Evolutionary conservation across 2,797 vertebrate species (phyloP), one percentile per base, ranked within the genome.

Genomic region (Hyperoplus lanceolatus): DNA sequence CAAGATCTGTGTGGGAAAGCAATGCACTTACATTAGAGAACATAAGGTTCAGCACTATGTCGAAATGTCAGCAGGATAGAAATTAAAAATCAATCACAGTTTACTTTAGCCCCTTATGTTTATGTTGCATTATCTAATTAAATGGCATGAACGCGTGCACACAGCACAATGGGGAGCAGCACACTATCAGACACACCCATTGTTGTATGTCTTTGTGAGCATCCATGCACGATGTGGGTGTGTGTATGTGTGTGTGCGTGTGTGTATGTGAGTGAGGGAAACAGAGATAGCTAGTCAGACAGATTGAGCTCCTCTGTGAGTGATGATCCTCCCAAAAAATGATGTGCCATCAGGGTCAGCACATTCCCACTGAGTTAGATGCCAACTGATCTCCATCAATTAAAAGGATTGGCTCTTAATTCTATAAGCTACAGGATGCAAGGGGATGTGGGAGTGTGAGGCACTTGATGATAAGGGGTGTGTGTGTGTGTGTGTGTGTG

Each of bases 391-490:
- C 72, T 88, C 65, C 61, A 73, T 88, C 90, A 86, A 93, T 93
- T 92, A 92, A 78, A 53, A 79, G 76, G 87, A 94, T 89, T 91
- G 85, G 82, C 84, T 92, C 77, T 90, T 88, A 87, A 93, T 89
- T 91, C 85, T 81, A 70, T 84, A 75, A 85, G 71, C 82, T 69
- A 59, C 70, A 58, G 64, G 55, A 79, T 58, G 73, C 12, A 18
- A 58, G 70, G 77, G 56, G 87, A 65, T 21, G 79, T 53, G 81
- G 76, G 73, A 65, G 83, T 43, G 67, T 65, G 77, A 57, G 61
- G 68, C 69, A 29, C 63, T 67, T 50, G 76, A 73, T 73, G 86
- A 86, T 75, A 86, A 51, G 73, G 64, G 41, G 75, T 43, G 80
- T 50, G 67, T 79, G 29, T 66, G 61, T 51, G 29, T 51, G 12